Evolutionary conservation across 2,888 invertebrate species (phyloP), one percentile per base, ranked within the genome.

Genomic region (Morpho helenor): DNA sequence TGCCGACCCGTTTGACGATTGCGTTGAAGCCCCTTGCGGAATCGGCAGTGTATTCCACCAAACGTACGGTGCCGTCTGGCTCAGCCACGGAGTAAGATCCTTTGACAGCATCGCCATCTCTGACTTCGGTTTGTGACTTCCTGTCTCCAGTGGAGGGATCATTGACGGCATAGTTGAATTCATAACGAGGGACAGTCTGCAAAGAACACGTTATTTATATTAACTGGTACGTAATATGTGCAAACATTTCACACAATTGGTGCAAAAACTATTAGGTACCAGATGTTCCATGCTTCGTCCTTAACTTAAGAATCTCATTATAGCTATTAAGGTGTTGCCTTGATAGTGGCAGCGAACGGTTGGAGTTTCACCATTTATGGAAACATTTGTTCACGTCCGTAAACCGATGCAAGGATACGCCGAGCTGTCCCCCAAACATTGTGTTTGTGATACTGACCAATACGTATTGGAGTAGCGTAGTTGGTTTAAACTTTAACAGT

Each of bases 121-220:
- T 83, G 10, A 79, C 69, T 66, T 91, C 91, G 3, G 75, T 73
- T 65, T 91, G 91, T 7, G 84, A 79, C 63, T 91, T 91, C 64
- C 84, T 76, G 75, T 91, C 91, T 59, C 91, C 91, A 23, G 90
- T 91, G 58, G 74, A 61, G 2, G 90, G 88, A 66, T 91, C 91
- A 69, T 76, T 85, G 16, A 91, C 91, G 40, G 87, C 88, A 69
- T 91, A 91, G 76, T 89, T 86, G 75, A 89, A 91, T 61, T 80
- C 82, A 71, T 91, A 91, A 55, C 79, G 80, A 10, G 89, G 90
- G 61, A 81, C 70, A 46, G 83, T 76, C 90, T 90, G 78, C 0
- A 4, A 66, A 70, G 52, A 50, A 7, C n/a, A 52, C 7, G 46
- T 45, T 10, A 8, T 40, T n/a, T 40, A 46, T 31, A 40, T 47